phyloP scores from a whole-genome alignment of 64 coral and sea anemone genomes.

The Stichodactyla helianthus region DNA sequence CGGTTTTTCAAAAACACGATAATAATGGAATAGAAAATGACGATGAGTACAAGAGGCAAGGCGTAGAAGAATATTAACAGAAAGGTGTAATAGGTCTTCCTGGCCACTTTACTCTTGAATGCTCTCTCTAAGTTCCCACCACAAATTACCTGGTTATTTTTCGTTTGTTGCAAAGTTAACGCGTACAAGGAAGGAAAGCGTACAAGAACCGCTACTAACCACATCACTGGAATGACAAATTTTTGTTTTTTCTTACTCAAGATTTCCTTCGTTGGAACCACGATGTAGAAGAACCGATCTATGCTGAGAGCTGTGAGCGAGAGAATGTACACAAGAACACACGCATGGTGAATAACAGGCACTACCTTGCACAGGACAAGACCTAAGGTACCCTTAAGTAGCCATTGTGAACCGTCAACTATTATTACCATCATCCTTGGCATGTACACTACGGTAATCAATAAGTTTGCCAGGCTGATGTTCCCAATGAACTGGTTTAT shows the following conservation, averaged over 20 bases:
- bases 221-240: slow-evolving; percentile 20
- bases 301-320: slow-evolving; percentile 40
- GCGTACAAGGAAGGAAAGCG: slow-evolving; percentile 41
- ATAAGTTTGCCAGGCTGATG: slow-evolving; percentile 17
- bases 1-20: slow-evolving; percentile 5
- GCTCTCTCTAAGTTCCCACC: not conserved
- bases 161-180: not conserved
- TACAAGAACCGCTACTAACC: slow-evolving; percentile 16
- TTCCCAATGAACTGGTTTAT: slow-evolving; percentile 43
- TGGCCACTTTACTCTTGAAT: slow-evolving; percentile 16
- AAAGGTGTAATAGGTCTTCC: slow-evolving; percentile 38
- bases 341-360: slow-evolving; percentile 23
- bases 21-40: slow-evolving; percentile 13
- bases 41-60: slow-evolving; percentile 31
- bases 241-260: slow-evolving; percentile 7
- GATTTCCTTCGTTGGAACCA: slow-evolving; percentile 28
- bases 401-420: slow-evolving; percentile 29
- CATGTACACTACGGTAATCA: slow-evolving; percentile 55
- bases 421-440: slow-evolving; percentile 36
- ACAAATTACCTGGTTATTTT: not conserved
- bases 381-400: slow-evolving; percentile 2
- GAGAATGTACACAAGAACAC: slow-evolving; percentile 35
- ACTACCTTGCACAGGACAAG: slow-evolving; percentile 38
- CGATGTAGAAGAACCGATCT: slow-evolving; percentile 35
- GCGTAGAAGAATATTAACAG: slow-evolving; percentile 36